Base-by-base conservation (phyloP, 1,140 invertebrate genomes). In the Lordiphosa stackelbergi region DNA sequence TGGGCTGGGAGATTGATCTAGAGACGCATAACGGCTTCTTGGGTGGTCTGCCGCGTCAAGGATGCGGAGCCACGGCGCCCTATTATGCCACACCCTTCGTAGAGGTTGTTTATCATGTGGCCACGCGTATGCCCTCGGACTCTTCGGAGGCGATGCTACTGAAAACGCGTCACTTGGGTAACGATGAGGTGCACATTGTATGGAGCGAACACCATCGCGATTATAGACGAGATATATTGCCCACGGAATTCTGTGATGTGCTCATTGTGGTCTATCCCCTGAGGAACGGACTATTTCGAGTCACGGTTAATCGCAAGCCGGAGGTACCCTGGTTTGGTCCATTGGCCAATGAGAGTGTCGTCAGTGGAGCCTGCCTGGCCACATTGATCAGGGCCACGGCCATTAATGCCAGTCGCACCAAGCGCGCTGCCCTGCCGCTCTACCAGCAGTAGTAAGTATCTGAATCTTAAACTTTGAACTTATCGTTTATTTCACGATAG, bases 171-270 rank as follows among this genome's bases (percentile, higher is more conserved):
- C 98, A 99, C 91, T 89, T 99, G 48, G 97, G 97, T 38, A 99
- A 99, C 89, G 98, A 99, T 89, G 98, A 99, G 89, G 96, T 99
- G 34, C 98, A 99, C 85, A 98, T 99, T 60, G 97, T 99, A 10
- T 99, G 98, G 98, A 98, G 97, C 13, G 98, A 99, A 88, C 97
- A 99, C 88, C 92, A 91, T 87, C 90, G 97, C 49, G 96, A 98
- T 85, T 99, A 99, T 90, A 92, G 97, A 54, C 91, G 98, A 36
- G 97, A 97, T 73, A 98, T 99, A 61, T 95, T 99, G 87, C 97
- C 98, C 16, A 99, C 98, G 10, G 97, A 99, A 90, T 99, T 99
- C 90, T 99, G 98, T 87, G 98, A 99, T 90, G 96, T 99, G 45
- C 91, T 99, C 5, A 98, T 99, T 85, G 96, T 96, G 7, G 96